These are phyloP conservation scores for Epinephelus awoara DNA, from an alignment of 2,797 vertebrate species.

Conservation along the genomic window DNA sequence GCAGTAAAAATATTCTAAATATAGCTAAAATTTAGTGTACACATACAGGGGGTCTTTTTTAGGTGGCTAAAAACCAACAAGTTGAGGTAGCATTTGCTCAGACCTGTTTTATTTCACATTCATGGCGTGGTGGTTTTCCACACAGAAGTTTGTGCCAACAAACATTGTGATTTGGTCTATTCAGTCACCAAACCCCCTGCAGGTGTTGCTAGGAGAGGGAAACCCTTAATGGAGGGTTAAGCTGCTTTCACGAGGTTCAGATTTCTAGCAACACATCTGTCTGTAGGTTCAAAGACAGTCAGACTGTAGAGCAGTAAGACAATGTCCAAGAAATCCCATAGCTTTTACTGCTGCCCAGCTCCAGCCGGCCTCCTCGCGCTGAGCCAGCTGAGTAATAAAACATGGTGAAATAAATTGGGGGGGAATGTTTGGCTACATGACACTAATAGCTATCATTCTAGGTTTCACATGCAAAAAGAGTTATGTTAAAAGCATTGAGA, in stretches of 20 bases:
- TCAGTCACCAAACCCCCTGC: not conserved
- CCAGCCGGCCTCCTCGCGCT: constrained; percentile 3
- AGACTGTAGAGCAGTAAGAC: constrained; percentile 24
- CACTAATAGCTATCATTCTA: constrained; percentile 68
- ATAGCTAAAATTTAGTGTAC: no score
- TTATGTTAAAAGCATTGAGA: constrained; percentile 72
- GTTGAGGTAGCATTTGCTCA: no score
- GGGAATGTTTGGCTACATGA: constrained; percentile 62
- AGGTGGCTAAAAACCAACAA: no score
- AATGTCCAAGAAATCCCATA: constrained; percentile 6
- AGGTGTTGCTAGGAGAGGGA: not conserved
- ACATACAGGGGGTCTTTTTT: no score
- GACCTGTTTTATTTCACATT: no score
- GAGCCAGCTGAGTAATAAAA: constrained; percentile 56
- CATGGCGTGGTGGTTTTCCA: no score
- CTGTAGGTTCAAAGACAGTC: constrained; percentile 18
- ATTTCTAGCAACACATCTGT: not conserved
- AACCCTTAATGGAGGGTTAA: not conserved
- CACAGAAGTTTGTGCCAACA: no score
- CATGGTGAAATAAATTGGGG: constrained; percentile 65
- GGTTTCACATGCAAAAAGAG: constrained; percentile 70
- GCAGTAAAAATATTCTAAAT: no score
- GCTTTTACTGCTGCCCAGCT: constrained; percentile 33
- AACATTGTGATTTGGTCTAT: no score
- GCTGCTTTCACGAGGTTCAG: constrained; percentile 1